Percentiles rank a stretch among this genome's conserved stretches.
These are phyloP conservation scores for Pegoplata infirma DNA, from an alignment of 2,888 invertebrate species.

Conservation along the genomic window DNA sequence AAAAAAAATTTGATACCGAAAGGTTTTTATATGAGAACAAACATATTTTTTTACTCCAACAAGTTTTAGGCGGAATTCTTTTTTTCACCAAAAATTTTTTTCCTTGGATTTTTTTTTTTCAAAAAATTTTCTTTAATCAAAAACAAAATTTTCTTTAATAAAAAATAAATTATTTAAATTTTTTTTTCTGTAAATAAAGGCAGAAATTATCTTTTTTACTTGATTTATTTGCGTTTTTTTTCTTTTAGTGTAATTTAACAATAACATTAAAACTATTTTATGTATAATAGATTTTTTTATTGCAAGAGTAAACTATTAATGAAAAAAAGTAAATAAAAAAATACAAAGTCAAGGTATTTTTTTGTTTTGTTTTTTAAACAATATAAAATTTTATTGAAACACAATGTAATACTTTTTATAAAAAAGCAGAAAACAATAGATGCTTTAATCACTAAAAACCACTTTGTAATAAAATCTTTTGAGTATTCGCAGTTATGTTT, in stretches of 20 bases:
- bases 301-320: too few relatives aligned
- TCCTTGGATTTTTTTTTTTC: too few relatives aligned
- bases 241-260: background rate
- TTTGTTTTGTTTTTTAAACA: background rate
- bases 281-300: background rate
- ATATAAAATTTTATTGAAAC: background rate
- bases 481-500: background rate
- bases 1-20: too few relatives aligned
- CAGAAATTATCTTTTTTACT: too few relatives aligned
- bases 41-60: too few relatives aligned
- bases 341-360: conserved; percentile 47
- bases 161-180: too few relatives aligned
- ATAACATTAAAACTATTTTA: background rate
- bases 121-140: too few relatives aligned
- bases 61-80: too few relatives aligned
- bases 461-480: conserved; percentile 4
- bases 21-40: too few relatives aligned
- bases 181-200: too few relatives aligned
- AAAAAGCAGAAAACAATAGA: conserved; percentile 9
- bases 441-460: conserved; percentile 26
- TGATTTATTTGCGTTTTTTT: background rate
- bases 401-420: conserved; percentile 1
- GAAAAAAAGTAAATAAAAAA: background rate
- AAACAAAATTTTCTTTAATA: too few relatives aligned
- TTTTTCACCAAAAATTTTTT: too few relatives aligned